Conservation (phyloP, 1,140 invertebrate species). For the Akabosia matsudoensis region DNA sequence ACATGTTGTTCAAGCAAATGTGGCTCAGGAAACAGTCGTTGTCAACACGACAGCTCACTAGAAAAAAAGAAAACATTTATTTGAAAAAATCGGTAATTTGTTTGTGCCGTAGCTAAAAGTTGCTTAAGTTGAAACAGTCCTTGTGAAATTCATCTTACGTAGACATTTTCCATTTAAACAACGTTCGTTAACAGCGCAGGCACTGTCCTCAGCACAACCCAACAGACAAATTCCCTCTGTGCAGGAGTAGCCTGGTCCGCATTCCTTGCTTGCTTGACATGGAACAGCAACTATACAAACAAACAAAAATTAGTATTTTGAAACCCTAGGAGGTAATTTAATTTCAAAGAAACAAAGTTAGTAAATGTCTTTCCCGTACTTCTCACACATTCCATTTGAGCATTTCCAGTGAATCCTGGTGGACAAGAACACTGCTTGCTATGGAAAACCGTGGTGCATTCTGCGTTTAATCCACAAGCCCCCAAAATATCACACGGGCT, state of each 20-base stretch:
- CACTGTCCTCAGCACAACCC: conserved; percentile 68
- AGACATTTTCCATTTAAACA: conserved; percentile 76
- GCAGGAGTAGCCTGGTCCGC: conserved; percentile 66
- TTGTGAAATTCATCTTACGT: conserved; percentile 57
- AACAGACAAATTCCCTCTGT: conserved; percentile 74
- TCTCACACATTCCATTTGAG: conserved; percentile 77
- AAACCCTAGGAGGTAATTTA: neutral
- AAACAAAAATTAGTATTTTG: conserved; percentile 21
- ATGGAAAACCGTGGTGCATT: conserved; percentile 66
- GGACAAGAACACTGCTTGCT: conserved; percentile 77
- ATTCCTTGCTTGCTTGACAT: conserved; percentile 67
- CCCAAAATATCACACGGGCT: conserved; percentile 74
- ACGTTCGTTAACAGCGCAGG: conserved; percentile 87
- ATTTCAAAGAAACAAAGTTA: neutral
- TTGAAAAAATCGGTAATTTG: too few species aligned
- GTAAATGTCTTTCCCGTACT: conserved; percentile 56
- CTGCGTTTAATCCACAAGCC: conserved; percentile 64
- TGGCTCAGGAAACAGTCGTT: conserved; percentile 88
- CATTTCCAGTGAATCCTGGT: conserved; percentile 78
- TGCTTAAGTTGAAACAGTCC: neutral
- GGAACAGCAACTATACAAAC: conserved; percentile 65
- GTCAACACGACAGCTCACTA: conserved; percentile 80
- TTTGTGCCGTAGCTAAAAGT: too few species aligned
- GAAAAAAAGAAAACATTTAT: conserved; percentile 41
- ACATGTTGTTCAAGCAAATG: conserved; percentile 79